Conservation (phyloP, 2,888 invertebrate species). For the Unio pictorum region DNA sequence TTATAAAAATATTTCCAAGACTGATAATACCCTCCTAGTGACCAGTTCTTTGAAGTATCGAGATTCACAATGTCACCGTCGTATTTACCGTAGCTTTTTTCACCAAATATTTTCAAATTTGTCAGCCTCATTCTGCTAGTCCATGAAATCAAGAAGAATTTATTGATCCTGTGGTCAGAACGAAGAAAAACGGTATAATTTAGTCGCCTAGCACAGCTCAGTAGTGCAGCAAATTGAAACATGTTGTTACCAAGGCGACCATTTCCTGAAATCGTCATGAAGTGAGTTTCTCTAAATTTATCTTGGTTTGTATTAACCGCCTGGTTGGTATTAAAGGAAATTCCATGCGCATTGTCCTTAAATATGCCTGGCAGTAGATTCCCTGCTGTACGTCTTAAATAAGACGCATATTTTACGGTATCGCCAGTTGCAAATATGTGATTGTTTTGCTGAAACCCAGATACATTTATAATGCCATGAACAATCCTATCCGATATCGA, state of each 20-base stretch:
- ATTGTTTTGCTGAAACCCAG: no score
- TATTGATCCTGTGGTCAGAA: slow-evolving; percentile 15
- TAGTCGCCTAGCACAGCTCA: slow-evolving; percentile 35
- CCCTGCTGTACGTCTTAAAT: no score
- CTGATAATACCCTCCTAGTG: slow-evolving; percentile 47
- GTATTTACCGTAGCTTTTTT: slow-evolving; percentile 27
- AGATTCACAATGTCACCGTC: slow-evolving; percentile 17
- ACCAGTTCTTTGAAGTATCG: slow-evolving; percentile 33
- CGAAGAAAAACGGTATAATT: slow-evolving; percentile 35
- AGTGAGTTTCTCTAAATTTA: no score
- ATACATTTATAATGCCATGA: no score
- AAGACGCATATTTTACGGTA: no score
- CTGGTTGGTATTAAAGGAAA: no score
- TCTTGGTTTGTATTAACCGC: no score
- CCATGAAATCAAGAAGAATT: slow-evolving; percentile 32
- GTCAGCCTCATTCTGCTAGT: slow-evolving; percentile 7
- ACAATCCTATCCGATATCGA: no score
- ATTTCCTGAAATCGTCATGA: no score
- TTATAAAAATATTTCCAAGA: slow-evolving; percentile 51
- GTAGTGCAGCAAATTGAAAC: slow-evolving; percentile 46
- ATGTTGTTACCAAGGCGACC: slow-evolving; percentile 54
- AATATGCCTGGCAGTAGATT: no score
- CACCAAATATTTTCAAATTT: slow-evolving; percentile 16
- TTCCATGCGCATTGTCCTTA: no score
- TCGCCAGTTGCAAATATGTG: no score